Conservation (phyloP, 2,888 invertebrate species). For the Atherix ibis region DNA sequence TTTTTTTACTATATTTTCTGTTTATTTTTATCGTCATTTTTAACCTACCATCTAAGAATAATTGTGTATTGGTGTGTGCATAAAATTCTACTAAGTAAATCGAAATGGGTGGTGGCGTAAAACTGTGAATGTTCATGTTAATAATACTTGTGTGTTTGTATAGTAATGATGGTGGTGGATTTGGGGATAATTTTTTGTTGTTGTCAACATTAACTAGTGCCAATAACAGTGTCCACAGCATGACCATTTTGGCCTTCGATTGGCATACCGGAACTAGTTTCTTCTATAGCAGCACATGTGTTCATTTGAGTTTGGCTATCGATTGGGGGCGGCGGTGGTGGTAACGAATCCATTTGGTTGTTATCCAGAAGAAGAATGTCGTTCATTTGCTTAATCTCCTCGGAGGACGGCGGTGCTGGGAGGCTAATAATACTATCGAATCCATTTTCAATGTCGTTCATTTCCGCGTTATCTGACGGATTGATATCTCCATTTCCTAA, state of each 20-base stretch:
- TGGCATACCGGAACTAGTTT: slow-evolving; percentile 9
- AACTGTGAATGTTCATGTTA: too few relatives aligned
- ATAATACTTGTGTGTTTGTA: too few relatives aligned
- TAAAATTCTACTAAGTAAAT: too few relatives aligned
- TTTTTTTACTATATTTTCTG: too few relatives aligned
- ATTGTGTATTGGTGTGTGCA: too few relatives aligned
- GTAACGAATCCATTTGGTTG: slow-evolving; percentile 29
- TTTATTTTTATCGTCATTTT: too few relatives aligned
- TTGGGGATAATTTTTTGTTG: background rate
- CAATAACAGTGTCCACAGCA: slow-evolving; percentile 13
- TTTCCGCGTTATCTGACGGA: background rate
- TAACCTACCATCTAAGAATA: too few relatives aligned
- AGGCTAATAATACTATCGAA: slow-evolving; percentile 31
- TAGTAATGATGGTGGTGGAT: too few relatives aligned
- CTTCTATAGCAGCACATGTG: slow-evolving; percentile 7
- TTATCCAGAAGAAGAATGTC: slow-evolving; percentile 23
- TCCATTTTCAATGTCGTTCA: slow-evolving; percentile 17
- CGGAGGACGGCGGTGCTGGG: slow-evolving; percentile 29
- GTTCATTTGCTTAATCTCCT: slow-evolving; percentile 28
- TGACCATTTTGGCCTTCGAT: slow-evolving; percentile 13
- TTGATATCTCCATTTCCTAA: slow-evolving; percentile 30
- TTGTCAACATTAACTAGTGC: slow-evolving; percentile 15
- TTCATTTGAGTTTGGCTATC: slow-evolving; percentile 2
- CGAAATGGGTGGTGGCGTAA: too few relatives aligned
- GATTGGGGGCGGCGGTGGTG: slow-evolving; percentile 26